Conservation (phyloP, 2,888 invertebrate species). For the Drosophila leonis region DNA sequence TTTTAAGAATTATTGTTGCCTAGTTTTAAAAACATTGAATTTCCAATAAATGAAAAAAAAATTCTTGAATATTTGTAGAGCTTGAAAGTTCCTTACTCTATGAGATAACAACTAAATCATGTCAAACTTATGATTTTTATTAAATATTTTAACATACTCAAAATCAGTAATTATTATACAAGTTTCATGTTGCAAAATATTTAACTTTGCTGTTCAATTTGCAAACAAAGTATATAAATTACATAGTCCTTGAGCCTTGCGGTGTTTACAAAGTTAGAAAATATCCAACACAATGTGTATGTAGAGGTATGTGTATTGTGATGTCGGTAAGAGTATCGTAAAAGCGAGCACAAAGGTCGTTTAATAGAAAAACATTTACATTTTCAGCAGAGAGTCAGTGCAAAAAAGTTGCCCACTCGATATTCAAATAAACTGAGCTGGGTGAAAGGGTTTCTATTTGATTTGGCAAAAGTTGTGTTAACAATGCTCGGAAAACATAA, state of each 20-base stretch:
- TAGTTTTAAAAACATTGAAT: background rate
- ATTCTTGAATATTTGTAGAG: background rate
- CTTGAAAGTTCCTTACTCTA: background rate
- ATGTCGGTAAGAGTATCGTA: constrained; percentile 2
- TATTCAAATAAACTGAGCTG: constrained; percentile 30
- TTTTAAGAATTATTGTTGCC: background rate
- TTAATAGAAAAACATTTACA: constrained; percentile 72
- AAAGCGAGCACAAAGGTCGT: constrained; percentile 36
- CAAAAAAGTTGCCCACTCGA: constrained; percentile 49
- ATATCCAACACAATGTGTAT: constrained; percentile 14
- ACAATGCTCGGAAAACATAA: constrained; percentile 77
- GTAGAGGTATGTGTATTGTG: background rate
- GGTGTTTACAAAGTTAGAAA: constrained; percentile 11
- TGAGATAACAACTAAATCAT: background rate
- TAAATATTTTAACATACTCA: background rate
- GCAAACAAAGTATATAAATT: constrained; percentile 8
- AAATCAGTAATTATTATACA: background rate
- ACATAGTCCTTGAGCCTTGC: background rate
- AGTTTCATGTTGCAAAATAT: background rate
- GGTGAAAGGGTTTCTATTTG: constrained; percentile 36
- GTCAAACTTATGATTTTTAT: background rate
- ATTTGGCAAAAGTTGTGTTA: constrained; percentile 63
- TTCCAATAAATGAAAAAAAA: background rate
- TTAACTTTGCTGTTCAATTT: background rate
- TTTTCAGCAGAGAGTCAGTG: constrained; percentile 60